These are phyloP conservation scores for Drosophila sechellia DNA, from an alignment of 1,140 invertebrate genomes.

Conservation along the genomic window DNA sequence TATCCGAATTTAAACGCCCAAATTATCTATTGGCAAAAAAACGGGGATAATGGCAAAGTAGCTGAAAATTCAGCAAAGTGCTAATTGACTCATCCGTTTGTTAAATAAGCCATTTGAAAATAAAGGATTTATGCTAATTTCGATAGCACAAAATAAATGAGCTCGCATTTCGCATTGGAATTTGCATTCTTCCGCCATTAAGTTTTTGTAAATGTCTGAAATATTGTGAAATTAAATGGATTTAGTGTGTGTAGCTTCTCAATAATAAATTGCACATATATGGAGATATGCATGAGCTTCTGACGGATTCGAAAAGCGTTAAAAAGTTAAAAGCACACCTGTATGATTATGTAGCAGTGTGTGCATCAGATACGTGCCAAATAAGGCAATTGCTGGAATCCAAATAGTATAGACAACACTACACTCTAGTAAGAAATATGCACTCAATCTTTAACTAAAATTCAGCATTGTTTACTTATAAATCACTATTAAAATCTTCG, in stretches of 20 bases:
- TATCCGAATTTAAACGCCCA: slow-evolving; percentile 15
- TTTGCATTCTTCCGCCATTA: no score
- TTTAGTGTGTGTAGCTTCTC: not conserved
- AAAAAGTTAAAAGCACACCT: slow-evolving; percentile 24
- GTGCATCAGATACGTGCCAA: slow-evolving; percentile 12
- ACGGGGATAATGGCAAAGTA: not conserved
- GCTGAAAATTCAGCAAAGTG: not conserved
- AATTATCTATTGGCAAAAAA: not conserved
- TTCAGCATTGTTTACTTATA: no score
- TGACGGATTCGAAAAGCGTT: slow-evolving; percentile 10
- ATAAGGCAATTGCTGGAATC: slow-evolving; percentile 3
- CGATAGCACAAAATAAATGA: no score
- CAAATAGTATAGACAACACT: not conserved
- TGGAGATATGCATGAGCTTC: slow-evolving; percentile 20
- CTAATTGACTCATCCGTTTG: not conserved
- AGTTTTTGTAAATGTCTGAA: no score
- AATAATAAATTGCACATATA: slow-evolving; percentile 7
- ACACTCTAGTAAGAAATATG: not conserved
- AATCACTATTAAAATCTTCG: no score
- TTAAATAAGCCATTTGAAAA: not conserved
- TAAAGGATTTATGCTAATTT: no score
- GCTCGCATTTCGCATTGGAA: no score
- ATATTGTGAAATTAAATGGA: no score
- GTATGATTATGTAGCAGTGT: not conserved
- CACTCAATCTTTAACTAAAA: no score